A percentile compares a stretch with the other conserved stretches of the same genome.
Evolutionary conservation across 2,888 invertebrate species (phyloP).

Genomic region (Drosophila incognita): DNA sequence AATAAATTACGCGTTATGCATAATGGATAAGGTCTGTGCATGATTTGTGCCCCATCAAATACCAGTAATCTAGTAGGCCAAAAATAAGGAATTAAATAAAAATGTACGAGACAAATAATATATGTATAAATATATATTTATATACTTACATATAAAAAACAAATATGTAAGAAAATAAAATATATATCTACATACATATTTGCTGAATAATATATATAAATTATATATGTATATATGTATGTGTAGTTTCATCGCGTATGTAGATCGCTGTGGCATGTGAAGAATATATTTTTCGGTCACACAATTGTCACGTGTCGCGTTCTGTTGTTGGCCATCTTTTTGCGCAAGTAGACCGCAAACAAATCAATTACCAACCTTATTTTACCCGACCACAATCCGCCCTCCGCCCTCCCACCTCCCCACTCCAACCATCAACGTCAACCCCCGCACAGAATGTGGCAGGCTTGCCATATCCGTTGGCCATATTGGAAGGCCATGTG

Average conservation of each 20-base stretch:
- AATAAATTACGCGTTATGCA: not conserved
- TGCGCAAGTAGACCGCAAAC: conserved; percentile 15
- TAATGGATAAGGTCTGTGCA: not conserved
- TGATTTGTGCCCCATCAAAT: not conserved
- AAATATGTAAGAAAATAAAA: not conserved
- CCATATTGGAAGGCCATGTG: conserved; percentile 49
- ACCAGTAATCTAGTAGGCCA: not conserved
- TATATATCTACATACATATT: not conserved
- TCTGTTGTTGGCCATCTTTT: conserved; percentile 8
- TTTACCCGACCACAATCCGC: not conserved
- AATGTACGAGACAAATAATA: not conserved
- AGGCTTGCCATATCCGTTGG: conserved; percentile 53
- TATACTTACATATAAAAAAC: too few species aligned
- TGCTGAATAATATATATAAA: not conserved
- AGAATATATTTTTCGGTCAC: not conserved
- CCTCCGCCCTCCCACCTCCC: not conserved
- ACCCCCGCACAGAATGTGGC: conserved; percentile 36
- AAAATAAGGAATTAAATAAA: not conserved
- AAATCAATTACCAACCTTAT: conserved; percentile 35
- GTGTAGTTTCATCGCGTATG: not conserved
- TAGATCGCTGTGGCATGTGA: not conserved
- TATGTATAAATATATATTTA: too few species aligned
- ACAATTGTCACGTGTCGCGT: conserved; percentile 42
- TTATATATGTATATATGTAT: not conserved
- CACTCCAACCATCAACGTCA: not conserved